Evolutionary conservation across 2,888 invertebrate genomes (phyloP).

Genomic region (Ischnus inquisitorius): DNA sequence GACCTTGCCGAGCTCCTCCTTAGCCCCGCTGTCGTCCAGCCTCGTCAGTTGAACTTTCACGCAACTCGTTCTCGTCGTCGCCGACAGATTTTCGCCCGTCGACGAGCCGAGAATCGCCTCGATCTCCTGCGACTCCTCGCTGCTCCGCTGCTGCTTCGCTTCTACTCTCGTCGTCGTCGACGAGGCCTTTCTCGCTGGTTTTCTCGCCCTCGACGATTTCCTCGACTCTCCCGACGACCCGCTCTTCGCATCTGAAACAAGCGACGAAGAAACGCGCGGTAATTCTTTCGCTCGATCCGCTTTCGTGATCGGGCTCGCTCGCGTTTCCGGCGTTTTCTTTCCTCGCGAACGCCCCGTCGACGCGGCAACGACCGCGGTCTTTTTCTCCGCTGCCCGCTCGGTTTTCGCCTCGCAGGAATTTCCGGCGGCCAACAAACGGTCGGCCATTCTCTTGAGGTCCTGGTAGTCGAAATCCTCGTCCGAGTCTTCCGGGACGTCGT

Average conservation of each 20-base stretch:
- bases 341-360: background rate
- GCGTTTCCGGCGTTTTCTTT: background rate
- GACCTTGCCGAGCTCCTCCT: background rate
- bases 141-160: background rate
- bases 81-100: background rate
- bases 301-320: constrained; percentile 2
- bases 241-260: constrained; percentile 60
- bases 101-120: constrained; percentile 20
- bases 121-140: constrained; percentile 53
- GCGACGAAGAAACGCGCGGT: constrained; percentile 45
- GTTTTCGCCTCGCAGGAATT: background rate
- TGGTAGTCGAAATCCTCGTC: constrained; percentile 64
- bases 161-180: background rate
- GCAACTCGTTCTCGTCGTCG: constrained; percentile 31
- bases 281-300: constrained; percentile 29
- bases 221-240: constrained; percentile 21
- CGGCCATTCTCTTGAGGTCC: constrained; percentile 63
- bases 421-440: constrained; percentile 55
- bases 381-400: background rate
- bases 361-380: constrained; percentile 15
- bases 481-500: constrained; percentile 52
- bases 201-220: constrained; percentile 10
- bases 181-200: background rate
- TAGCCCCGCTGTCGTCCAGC: constrained; percentile 7
- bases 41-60: constrained; percentile 44